Conservation (phyloP, 2,888 invertebrate genomes). For the Pheosia gnoma region DNA sequence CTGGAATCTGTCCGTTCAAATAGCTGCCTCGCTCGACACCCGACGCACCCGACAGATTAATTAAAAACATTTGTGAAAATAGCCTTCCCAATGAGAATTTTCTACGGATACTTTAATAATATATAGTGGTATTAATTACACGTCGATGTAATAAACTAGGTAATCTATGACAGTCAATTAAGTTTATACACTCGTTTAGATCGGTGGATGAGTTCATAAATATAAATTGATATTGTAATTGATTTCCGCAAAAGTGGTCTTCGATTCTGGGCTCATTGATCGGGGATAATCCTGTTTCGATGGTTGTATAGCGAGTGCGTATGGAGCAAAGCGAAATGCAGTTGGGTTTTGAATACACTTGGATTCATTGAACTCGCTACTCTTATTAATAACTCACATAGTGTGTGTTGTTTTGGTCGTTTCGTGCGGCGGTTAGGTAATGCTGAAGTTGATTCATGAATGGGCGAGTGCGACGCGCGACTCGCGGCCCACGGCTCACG, state of each 20-base stretch:
- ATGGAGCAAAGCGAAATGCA: slow-evolving; percentile 58
- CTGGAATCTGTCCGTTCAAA: slow-evolving; percentile 70
- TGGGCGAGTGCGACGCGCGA: slow-evolving; percentile 66
- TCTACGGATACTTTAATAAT: slow-evolving; percentile 53
- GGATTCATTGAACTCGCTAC: slow-evolving; percentile 80
- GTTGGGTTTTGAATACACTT: slow-evolving; percentile 65
- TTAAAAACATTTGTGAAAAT: slow-evolving; percentile 77
- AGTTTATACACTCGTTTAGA: slow-evolving; percentile 60
- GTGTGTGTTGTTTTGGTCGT: slow-evolving; percentile 75
- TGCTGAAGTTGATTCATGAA: slow-evolving; percentile 83
- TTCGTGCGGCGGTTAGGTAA: slow-evolving; percentile 75
- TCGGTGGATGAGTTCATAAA: slow-evolving; percentile 52
- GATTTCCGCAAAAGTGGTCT: slow-evolving; percentile 57
- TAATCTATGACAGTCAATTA: slow-evolving; percentile 68
- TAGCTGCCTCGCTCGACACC: slow-evolving; percentile 62
- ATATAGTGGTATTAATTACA: slow-evolving; percentile 61
- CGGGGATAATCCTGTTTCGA: slow-evolving; percentile 48
- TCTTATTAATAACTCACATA: slow-evolving; percentile 80
- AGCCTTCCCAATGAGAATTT: slow-evolving; percentile 62
- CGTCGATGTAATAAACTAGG: slow-evolving; percentile 62
- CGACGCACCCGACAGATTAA: slow-evolving; percentile 74
- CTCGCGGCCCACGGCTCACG: slow-evolving; percentile 43
- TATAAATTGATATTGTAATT: slow-evolving; percentile 61
- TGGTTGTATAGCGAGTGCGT: slow-evolving; percentile 38
- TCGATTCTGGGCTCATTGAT: slow-evolving; percentile 53